Evolutionary conservation across 2,797 vertebrate genomes (phyloP), one percentile per base, ranked within the genome.

Genomic region (Enteromius viviparus): DNA sequence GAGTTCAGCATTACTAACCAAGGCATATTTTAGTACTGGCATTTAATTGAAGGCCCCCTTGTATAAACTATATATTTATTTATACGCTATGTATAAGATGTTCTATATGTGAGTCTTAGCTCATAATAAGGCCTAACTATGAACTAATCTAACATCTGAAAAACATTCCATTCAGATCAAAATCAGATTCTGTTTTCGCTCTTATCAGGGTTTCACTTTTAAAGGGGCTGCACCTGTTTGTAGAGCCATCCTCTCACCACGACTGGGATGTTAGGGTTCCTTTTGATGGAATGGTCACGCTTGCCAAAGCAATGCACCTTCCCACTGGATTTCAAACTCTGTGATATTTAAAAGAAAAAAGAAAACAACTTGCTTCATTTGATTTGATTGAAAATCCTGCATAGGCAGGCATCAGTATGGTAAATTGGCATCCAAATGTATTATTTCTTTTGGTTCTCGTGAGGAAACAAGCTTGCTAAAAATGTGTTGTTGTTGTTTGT

Each of bases 261-360:
- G 84, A 98, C 98, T 0, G 98, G 97, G 90, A 98, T 91, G 78
- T 96, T 98, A 71, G 94, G 98, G 91, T 99, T 99, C 92, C 98
- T 97, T 92, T 96, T 96, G 91, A 99, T 98, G 26, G 98, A 94
- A 79, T 98, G 96, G 74, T 99, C 97, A 87, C 98, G 95, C 91
- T 99, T 99, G 53, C 98, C 98, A 89, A 99, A 99, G 91, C 96
- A 98, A 90, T 99, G 97, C 49, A 97, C 93, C 94, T 97, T 98
- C 79, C 91, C 95, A 26, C 89, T 92, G 84, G 91, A 87, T 90
- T 95, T 97, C 84, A 94, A 90, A 81, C 92, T 92, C 97, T 99
- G 92, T 11, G 85, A 87, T 80, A 79, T 81, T 51, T 42, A 84
- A 88, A 88, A 34, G 34, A 79, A 78, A 80, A 60, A 84, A 79